Percentiles rank a stretch among this genome's conserved stretches.
phyloP scores from a whole-genome alignment of 2,113 vertebrate genomes.

The Cheirogaleus medius region DNA sequence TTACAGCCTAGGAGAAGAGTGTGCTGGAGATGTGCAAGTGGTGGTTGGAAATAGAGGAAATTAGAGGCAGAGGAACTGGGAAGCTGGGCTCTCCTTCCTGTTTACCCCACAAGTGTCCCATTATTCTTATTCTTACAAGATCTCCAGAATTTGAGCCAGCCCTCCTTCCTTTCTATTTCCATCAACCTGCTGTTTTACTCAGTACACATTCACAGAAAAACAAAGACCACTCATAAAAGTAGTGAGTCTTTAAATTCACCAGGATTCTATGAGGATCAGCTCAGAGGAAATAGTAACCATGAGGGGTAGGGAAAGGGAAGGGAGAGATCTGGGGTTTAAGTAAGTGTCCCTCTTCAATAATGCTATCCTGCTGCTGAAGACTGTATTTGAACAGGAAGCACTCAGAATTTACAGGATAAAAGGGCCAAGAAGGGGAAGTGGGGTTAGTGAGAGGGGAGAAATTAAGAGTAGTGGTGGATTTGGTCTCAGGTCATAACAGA shows the following conservation, averaged over 20 bases:
- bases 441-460: neutral
- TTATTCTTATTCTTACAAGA: neutral
- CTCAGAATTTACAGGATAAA: neutral
- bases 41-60: neutral
- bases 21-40: neutral
- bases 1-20: neutral
- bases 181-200: neutral
- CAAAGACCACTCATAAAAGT: neutral
- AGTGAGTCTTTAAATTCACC: neutral
- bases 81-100: neutral
- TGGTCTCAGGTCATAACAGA: neutral
- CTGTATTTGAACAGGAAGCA: neutral
- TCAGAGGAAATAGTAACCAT: neutral
- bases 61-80: neutral
- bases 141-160: neutral
- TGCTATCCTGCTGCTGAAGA: neutral
- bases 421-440: neutral
- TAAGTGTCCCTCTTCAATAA: neutral
- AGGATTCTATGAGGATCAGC: neutral
- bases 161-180: neutral
- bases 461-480: neutral
- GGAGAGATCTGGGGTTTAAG: neutral
- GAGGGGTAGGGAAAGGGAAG: accelerated
- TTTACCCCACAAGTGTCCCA: neutral
- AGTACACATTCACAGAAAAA: neutral